phyloP scores from a whole-genome alignment of 2,797 vertebrate genomes.

The Takifugu rubripes region DNA sequence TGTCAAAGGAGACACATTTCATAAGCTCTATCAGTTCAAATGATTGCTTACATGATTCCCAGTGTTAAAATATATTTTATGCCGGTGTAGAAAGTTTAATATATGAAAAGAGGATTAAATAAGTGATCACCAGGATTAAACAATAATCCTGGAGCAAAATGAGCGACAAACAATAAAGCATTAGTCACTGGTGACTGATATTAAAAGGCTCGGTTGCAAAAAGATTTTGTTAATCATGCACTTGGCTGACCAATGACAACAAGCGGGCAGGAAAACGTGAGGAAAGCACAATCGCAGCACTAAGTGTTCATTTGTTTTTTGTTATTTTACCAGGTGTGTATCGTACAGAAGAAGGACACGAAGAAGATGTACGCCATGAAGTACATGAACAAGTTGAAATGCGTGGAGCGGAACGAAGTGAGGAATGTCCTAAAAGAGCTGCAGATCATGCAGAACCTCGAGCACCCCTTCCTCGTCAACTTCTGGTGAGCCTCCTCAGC shows the following conservation, averaged over 20 bases:
- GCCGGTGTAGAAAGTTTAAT: conserved; percentile 17
- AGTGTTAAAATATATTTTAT: conserved; percentile 14
- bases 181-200: not conserved
- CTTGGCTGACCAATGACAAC: too few relatives aligned
- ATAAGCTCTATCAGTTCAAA: not conserved
- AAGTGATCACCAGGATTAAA: conserved; percentile 21
- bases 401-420: conserved; percentile 95
- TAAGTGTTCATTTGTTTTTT: too few relatives aligned
- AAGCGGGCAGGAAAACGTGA: not conserved
- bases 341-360: conserved; percentile 97
- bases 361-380: conserved; percentile 99
- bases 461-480: conserved; percentile 96
- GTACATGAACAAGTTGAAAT: conserved; percentile 98
- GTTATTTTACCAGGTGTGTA: conserved; percentile 83
- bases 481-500: conserved; percentile 83
- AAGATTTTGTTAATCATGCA: not conserved
- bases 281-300: not conserved
- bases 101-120: conserved; percentile 20
- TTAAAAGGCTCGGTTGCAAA: not conserved
- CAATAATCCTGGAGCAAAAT: not conserved
- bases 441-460: conserved; percentile 97
- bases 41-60: conserved; percentile 13
- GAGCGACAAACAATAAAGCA: not conserved
- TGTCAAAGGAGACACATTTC: conserved; percentile 2
- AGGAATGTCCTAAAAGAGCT: conserved; percentile 96